phyloP scores from a whole-genome alignment of 2,797 vertebrate genomes.

The Pteronotus mesoamericanus region DNA sequence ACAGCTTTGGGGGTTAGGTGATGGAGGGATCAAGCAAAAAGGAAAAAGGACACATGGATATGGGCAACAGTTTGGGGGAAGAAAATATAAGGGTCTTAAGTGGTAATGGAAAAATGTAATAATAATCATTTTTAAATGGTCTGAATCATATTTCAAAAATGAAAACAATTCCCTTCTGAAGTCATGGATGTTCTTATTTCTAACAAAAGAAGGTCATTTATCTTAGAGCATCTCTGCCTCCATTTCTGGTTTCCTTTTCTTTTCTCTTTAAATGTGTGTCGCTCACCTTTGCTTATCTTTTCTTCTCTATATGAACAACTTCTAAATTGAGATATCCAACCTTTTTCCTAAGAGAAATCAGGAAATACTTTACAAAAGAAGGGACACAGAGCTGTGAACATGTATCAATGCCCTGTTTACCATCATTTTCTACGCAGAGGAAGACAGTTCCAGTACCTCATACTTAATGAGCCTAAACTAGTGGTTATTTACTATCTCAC shows the following conservation, averaged over 20 bases:
- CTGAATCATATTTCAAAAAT: neutral
- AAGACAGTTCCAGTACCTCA: neutral
- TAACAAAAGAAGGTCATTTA: neutral
- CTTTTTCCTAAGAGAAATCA: neutral
- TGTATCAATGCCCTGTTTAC: rapidly evolving
- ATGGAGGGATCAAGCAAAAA: too few relatives aligned
- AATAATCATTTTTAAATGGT: neutral
- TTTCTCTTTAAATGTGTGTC: neutral
- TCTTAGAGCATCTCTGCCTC: neutral
- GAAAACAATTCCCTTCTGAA: neutral
- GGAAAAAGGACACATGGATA: too few relatives aligned
- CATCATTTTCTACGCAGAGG: neutral
- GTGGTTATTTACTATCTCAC: neutral
- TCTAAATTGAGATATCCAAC: neutral
- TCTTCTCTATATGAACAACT: neutral
- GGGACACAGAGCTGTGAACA: neutral
- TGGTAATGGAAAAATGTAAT: too few relatives aligned
- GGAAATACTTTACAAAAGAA: neutral
- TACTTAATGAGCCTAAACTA: neutral
- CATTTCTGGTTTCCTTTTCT: neutral
- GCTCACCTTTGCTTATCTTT: neutral
- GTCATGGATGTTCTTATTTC: neutral
- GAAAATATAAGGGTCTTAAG: too few relatives aligned
- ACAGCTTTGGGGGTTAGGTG: too few relatives aligned
- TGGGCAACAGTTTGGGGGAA: too few relatives aligned